Evolutionary conservation across 2,113 vertebrate genomes (phyloP).

Genomic region (Fregata magnificens): DNA sequence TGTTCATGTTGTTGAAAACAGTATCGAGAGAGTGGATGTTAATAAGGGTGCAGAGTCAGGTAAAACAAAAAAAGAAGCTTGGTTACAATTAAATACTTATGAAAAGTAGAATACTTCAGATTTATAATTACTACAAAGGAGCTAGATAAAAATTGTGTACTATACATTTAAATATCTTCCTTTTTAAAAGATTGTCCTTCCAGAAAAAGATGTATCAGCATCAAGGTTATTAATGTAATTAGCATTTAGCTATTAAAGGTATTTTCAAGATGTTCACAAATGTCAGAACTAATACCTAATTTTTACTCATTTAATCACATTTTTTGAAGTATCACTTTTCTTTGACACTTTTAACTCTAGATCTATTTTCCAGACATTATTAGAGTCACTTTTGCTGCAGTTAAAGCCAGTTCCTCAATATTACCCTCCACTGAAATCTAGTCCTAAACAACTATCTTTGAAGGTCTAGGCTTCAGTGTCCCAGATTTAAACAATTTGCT

Average conservation of each 20-base stretch:
- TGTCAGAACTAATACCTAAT: background rate
- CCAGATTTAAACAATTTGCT: background rate
- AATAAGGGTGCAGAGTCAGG: background rate
- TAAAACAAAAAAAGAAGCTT: background rate
- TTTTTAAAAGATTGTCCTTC: background rate
- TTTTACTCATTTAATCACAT: background rate
- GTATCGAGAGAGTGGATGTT: background rate
- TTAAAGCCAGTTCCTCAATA: background rate
- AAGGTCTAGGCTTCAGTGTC: background rate
- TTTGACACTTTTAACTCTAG: background rate
- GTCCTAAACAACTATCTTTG: background rate
- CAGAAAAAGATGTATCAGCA: background rate
- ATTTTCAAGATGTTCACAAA: background rate
- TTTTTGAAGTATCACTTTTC: background rate
- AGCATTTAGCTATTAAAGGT: background rate
- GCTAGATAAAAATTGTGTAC: background rate
- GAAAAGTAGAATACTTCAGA: background rate
- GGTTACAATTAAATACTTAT: background rate
- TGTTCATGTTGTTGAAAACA: background rate
- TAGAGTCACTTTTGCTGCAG: background rate
- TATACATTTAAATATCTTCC: background rate
- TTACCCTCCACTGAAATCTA: background rate
- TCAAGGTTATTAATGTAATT: background rate
- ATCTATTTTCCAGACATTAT: background rate
- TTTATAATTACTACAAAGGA: background rate